Evolutionary conservation across 35 echinoderm and acorn worm species (phyloP), one percentile per base, ranked within the genome.

Genomic region (Heliocidaris erythrogramma): DNA sequence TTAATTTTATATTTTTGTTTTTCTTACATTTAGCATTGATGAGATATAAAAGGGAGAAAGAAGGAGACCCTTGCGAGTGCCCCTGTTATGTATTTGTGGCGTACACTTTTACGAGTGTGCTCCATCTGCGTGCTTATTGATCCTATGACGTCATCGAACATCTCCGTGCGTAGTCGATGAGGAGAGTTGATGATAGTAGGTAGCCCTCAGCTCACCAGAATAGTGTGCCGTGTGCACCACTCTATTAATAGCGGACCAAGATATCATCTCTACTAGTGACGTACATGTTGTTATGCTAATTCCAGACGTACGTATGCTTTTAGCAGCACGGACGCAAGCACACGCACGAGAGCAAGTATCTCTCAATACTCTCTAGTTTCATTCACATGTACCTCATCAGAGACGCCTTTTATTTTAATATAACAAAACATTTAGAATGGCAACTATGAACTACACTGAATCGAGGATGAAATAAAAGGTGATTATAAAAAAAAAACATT

Each of bases 281-380:
- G 91, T 59, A 52, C 13, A 59, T 48, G 91, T 92, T 92, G 91
- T 92, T 92, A 92, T 92, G 91, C 91, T 92, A 92, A 92, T 92
- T 56, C 49, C 0, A 92, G 31, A 92, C 91, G 91, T 92, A 59
- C 91, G 91, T 92, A 92, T 59, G 91, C 91, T 48, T 92, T 59
- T 92, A 48, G 91, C 14, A 5, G 27, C 27, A n/a, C 29, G 91
- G 91, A 92, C 91, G 91, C 91, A 92, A 92, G 29, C 47, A 92
- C 91, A 92, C 91, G 91, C 49, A 92, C 91, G 48, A 52, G 49
- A 13, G 50, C 48, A 50, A 30, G 49, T n/a, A 92, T 92, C 50
- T 30, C 91, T 92, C 91, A 92, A 92, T 92, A 92, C 65, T 18
- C 65, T 18, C 65, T n/a, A 7, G 65, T 21, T 78, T 78, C 65